Evolutionary conservation across 2,113 vertebrate genomes (phyloP), one percentile per base, ranked within the genome.

Genomic region (Gasterosteus aculeatus): DNA sequence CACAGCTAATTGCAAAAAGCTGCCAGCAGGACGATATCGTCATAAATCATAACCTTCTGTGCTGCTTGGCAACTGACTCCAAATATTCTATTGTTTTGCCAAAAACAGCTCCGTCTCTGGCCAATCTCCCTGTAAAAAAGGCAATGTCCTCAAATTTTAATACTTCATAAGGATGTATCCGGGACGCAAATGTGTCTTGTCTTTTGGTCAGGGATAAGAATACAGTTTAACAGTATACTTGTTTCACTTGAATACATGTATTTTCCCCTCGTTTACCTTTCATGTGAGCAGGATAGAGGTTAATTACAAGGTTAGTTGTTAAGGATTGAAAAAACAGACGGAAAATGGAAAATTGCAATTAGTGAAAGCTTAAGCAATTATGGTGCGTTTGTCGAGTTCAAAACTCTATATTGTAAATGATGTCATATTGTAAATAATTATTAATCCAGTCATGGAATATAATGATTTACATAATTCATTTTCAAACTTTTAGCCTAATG

Each of bases 1-100:
- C 73, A 83, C 54, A 72, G 65, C 86, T 92, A 94, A 94, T 92
- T 91, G 90, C 87, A 90, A 91, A 90, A 93, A 93, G 91, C 88
- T 91, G 90, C 86, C 80, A 87, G 85, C 80, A 86, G 82, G 81
- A 89, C 91, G 80, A 93, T 88, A 88, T 90, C 88, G 91, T 86
- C 75, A 82, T 88, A 91, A 90, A 93, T 91, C 89, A 88, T 85
- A 92, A 90, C 88, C 82, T 81, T 88, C 90, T 89, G 88, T 29
- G 90, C 86, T 87, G 89, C 91, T 88, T 91, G 90, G 92, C 91
- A 92, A 93, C 92, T 41, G 78, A 86, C 79, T 84, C 69, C 81
- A 94, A 92, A 92, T 92, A 92, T 91, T 89, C 84, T 72, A 87
- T 85, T 87, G 88, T 89, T 88, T 85, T 85, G 91, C 92, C 91